Evolutionary conservation across 2,113 vertebrate species (phyloP), one percentile per base, ranked within the genome.

Genomic region (Charadrius vociferus): DNA sequence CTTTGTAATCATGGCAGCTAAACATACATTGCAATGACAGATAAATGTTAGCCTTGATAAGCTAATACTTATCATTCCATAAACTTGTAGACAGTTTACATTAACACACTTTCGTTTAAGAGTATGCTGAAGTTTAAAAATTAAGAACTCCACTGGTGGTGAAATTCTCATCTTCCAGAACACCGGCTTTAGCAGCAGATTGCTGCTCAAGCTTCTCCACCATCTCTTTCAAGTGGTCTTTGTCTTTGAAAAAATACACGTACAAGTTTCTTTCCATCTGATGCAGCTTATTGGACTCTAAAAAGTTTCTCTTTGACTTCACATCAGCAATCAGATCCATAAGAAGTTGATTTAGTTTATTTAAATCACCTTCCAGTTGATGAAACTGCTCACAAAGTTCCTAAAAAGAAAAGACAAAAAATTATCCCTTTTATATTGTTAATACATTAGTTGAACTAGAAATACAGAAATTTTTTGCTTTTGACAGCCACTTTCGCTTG

Each of bases 201-300:
- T 97, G 97, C 36, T 95, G 95, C 90, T 99, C 99, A 95, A 99
- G 97, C 73, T 98, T 98, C 92, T 99, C 98, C 58, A 99, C 98
- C 21, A 98, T 81, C 86, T 98, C 98, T 96, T 98, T 98, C 95
- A 99, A 97, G 50, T 97, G 95, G 15, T 97, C 96, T 83, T 98
- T 88, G 32, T 99, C 98, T 90, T 98, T 98, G 90, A 99, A 99
- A 97, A 99, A 99, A 96, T 98, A 97, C 53, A 99, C 96, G 80
- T 99, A 99, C 61, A 99, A 97, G 52, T 99, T 98, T 97, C 99
- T 98, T 97, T 99, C 98, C 80, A 98, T 97, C 85, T 98, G 98
- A 78, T 98, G 98, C 52, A 98, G 93, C 75, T 98, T 97, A 91
- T 96, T 98, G 80, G 98, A 98, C 66, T 99, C 98, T 84, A 99